Conservation (phyloP, 1,140 invertebrate species). For the Neotoxoptera formosana region DNA sequence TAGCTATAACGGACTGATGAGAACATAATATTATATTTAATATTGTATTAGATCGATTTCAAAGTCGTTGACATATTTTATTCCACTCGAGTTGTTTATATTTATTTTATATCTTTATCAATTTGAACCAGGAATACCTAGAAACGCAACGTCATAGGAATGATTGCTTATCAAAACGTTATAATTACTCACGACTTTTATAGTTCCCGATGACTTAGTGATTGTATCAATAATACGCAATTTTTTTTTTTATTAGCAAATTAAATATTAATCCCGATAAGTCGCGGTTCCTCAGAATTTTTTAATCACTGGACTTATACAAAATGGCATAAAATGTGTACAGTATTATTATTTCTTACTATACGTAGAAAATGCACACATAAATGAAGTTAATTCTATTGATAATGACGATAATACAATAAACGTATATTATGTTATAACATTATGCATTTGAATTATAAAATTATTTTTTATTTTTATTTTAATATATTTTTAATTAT, state of each 20-base stretch:
- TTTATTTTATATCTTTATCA: background rate
- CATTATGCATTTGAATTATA: background rate
- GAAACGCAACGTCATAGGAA: too few relatives aligned
- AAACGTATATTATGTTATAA: background rate
- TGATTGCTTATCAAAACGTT: background rate
- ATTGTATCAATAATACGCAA: background rate
- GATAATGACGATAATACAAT: background rate
- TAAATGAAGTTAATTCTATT: background rate
- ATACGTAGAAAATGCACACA: too few relatives aligned
- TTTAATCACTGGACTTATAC: background rate
- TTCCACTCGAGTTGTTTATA: background rate
- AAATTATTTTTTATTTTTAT: background rate
- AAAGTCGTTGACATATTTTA: background rate
- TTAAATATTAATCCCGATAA: background rate
- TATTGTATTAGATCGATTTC: background rate
- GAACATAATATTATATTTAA: background rate
- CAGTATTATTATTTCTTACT: background rate
- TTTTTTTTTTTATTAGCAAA: background rate
- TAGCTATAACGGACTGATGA: background rate
- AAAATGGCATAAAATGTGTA: background rate
- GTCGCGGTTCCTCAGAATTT: background rate
- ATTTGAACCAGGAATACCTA: too few relatives aligned
- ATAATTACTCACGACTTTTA: background rate
- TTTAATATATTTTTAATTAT: background rate
- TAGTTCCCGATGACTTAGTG: background rate